Evolutionary conservation across 1,140 invertebrate species (phyloP).

Genomic region (Drosophila mojavensis): DNA sequence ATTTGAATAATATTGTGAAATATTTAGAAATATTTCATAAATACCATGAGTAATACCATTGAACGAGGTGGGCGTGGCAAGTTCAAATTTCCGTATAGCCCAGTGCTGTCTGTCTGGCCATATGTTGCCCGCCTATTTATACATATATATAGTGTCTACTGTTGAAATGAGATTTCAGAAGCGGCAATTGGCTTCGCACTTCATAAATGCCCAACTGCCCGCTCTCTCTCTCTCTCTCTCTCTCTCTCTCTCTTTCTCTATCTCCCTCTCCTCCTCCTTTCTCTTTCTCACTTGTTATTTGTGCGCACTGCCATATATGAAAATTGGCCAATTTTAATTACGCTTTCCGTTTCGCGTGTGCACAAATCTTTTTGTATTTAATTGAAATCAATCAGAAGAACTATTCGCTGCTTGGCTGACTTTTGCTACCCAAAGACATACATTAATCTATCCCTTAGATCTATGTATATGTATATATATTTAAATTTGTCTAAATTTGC

Average conservation of each 20-base stretch:
- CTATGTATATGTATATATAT: conserved; percentile 18
- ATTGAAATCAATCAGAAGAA: conserved; percentile 67
- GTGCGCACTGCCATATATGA: conserved; percentile 3
- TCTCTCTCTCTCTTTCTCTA: not conserved
- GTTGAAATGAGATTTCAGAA: conserved; percentile 54
- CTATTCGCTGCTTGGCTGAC: conserved; percentile 40
- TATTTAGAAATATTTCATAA: conserved; percentile 32
- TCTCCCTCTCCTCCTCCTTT: not conserved
- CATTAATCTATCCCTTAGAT: conserved; percentile 1
- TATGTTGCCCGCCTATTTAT: conserved; percentile 40
- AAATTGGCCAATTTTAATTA: conserved; percentile 62
- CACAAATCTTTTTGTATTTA: conserved; percentile 29
- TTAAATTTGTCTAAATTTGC: conserved; percentile 7
- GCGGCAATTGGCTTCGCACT: conserved; percentile 73
- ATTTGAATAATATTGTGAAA: conserved; percentile 60
- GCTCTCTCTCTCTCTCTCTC: not conserved
- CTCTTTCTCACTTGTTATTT: not conserved
- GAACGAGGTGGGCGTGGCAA: conserved; percentile 1
- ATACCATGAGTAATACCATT: conserved; percentile 9
- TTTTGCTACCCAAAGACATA: conserved; percentile 24
- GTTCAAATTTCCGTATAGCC: conserved; percentile 54
- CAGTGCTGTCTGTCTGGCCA: conserved; percentile 9
- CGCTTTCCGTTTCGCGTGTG: conserved; percentile 36
- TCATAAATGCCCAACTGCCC: conserved; percentile 52
- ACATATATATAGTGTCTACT: conserved; percentile 55